Conservation (phyloP, 2,113 vertebrate species). For the Rhea americana region DNA sequence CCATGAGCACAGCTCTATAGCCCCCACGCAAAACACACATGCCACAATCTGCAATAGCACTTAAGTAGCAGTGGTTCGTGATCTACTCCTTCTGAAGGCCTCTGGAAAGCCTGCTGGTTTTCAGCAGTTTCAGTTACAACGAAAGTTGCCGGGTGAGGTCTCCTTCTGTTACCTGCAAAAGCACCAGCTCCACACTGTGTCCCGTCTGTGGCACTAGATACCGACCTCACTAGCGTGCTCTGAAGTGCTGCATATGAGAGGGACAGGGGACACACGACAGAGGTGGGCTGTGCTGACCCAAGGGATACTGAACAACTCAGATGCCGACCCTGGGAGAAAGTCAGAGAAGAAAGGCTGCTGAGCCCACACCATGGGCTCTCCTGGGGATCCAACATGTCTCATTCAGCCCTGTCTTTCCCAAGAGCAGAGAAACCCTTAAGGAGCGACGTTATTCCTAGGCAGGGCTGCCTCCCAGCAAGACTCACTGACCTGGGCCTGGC, state of each 20-base stretch:
- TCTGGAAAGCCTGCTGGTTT: background rate
- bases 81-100: too few relatives aligned
- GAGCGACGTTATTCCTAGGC: rapidly evolving
- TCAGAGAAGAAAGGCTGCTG: background rate
- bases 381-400: background rate
- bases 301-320: background rate
- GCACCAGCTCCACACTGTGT: background rate
- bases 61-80: background rate
- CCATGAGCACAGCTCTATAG: background rate
- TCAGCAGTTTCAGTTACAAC: background rate
- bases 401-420: background rate
- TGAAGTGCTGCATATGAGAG: rapidly evolving
- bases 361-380: background rate
- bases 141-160: rapidly evolving
- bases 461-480: rapidly evolving
- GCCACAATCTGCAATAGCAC: background rate
- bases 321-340: background rate
- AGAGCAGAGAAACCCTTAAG: background rate
- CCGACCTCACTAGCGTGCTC: rapidly evolving
- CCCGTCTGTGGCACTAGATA: rapidly evolving
- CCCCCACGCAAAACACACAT: rapidly evolving
- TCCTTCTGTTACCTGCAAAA: background rate
- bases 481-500: background rate
- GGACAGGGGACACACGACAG: background rate
- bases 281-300: rapidly evolving